Evolutionary conservation across 2,797 vertebrate species (phyloP), one percentile per base, ranked within the genome.

Genomic region (Lophura swinhoii): DNA sequence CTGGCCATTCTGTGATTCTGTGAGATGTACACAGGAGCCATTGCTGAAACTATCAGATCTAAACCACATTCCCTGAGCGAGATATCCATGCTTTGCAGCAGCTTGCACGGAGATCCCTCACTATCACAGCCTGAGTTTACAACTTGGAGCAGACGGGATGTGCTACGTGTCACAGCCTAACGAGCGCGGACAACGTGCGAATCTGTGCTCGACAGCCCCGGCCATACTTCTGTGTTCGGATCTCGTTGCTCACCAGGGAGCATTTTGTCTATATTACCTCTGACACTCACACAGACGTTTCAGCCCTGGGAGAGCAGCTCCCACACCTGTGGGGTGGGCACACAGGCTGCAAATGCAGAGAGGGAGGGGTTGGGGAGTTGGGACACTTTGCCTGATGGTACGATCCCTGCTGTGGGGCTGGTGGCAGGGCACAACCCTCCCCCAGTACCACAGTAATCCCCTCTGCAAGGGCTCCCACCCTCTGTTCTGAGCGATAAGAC

Each of bases 321-420:
- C 1, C 0, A 1, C 9, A 0, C 1, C 44, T 24, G 1, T 35
- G 12, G 29, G 49, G 6, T 1, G 49, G 26, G 17, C 18, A 46
- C n/a, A n/a, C 16, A 1, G 37, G 18, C 12, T 9, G 28, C 4
- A 5, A 2, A 1, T 1, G 13, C 33, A 8, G 9, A 37, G 62
- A 2, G 1, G 21, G 20, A 44, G 23, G 20, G 21, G 37, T 11
- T 2, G 6, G 24, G 49, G 29, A 12, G 28, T 5, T 12, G 11
- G 51, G n/a, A 24, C 3, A 2, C 4, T 10, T 6, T 15, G 22
- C 14, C 48, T 17, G 31, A 43, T 7, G 14, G 44, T 12, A 43
- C 48, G 41, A 24, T 3, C 8, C 8, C 4, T 10, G 17, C 4
- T 14, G 14, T 2, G 31, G 33, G 33, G 21, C 26, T 23, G 29